Evolutionary conservation across 2,888 invertebrate genomes (phyloP), one percentile per base, ranked within the genome.

Genomic region (Philonicus albiceps): DNA sequence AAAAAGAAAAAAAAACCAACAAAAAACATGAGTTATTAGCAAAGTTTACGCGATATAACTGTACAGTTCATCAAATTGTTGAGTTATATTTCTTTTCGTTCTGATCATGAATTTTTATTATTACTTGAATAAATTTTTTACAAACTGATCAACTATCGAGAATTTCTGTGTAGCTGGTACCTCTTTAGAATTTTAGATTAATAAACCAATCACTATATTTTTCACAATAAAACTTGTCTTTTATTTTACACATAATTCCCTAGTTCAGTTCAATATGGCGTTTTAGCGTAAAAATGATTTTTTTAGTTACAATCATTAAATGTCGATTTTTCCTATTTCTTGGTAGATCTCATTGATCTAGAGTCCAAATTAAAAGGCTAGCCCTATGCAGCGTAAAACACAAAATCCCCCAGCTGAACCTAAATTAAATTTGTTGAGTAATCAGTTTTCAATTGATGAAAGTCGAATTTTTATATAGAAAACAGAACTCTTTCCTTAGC

Each of bases 71-170:
- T 78, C 22, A 49, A 76, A 78, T 78, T 78, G 78, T 78, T 78
- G 30, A 78, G 78, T 78, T 78, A 78, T 78, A 78, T 78, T n/a
- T 53, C 22, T n/a, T 78, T 78, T 49, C 34, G 43, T 49, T 78
- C 49, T 49, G 49, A 49, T 78, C 27, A 49, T 78, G 78, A 78
- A 78, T 78, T 78, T n/a, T 64, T 64, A 64, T 78, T 78, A 78
- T 78, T 49, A 78, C 78, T 78, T 78, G 78, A 78, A 78, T 78
- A 78, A 78, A 78, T 78, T 78, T 78, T 78, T 78, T 78, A 78
- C 78, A 78, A 78, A 78, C 22, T 49, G 34, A 40, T 40, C 27
- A 78, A 49, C 16, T 53, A 49, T 27, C 13, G 64, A 64, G 64
- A 43, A 31, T 49, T 43, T 49, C 40, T 78, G 49, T 78, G 31